A percentile compares a stretch with the other conserved stretches of the same genome.
Evolutionary conservation across 2,113 vertebrate genomes (phyloP).

Genomic region (Eptesicus fuscus): DNA sequence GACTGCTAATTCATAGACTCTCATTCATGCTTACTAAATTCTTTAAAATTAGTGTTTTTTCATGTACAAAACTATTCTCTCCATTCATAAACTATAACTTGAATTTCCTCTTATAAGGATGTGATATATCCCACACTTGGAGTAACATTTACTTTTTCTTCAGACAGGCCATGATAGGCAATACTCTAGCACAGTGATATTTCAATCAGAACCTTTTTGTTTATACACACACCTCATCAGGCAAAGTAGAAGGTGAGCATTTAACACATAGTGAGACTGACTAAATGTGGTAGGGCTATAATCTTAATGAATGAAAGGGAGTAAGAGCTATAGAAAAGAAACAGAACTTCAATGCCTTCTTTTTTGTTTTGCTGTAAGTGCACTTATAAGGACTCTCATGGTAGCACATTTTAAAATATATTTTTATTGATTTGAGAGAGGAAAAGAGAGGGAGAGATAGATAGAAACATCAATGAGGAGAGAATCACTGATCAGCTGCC

Average conservation of each 20-base stretch:
- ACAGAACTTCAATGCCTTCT: not conserved
- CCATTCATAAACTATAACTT: not conserved
- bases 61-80: not conserved
- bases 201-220: slow-evolving; percentile 55
- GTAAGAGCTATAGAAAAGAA: not conserved
- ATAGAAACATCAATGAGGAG: no score
- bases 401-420: not conserved
- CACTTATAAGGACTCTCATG: not conserved
- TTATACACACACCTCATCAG: not conserved
- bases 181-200: slow-evolving; percentile 45
- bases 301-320: not conserved
- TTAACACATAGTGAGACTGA: not conserved
- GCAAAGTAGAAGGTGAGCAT: not conserved
- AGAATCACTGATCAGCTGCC: no score
- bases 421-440: no score
- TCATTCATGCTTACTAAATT: not conserved
- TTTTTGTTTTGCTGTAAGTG: not conserved
- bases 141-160: slow-evolving; percentile 61
- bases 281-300: not conserved
- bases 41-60: slow-evolving; percentile 8
- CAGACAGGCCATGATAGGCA: slow-evolving; percentile 29
- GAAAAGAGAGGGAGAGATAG: no score
- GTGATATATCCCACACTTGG: not conserved
- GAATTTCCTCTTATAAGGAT: not conserved
- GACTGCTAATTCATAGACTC: not conserved